These are phyloP conservation scores for Mustela nigripes DNA, from an alignment of 2,113 vertebrate genomes.

Conservation along the genomic window DNA sequence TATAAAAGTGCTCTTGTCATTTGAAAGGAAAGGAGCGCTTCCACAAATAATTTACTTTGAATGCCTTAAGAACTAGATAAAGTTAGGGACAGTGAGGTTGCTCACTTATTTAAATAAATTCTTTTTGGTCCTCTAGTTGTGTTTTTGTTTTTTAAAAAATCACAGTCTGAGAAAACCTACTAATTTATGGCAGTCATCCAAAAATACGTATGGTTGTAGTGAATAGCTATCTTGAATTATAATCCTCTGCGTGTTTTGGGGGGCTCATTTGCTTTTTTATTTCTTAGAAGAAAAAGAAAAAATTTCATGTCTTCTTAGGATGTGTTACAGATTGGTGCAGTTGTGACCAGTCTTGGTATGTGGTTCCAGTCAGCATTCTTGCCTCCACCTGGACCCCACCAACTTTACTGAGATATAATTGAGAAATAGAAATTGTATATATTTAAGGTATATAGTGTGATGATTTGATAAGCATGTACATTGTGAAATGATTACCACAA, in stretches of 20 bases:
- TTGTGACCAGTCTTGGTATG: neutral
- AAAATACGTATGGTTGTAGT: neutral
- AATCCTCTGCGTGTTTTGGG: neutral
- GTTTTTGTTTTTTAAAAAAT: neutral
- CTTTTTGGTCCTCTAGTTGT: neutral
- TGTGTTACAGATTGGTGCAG: neutral
- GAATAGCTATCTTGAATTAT: neutral
- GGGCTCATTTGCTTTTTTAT: slow-evolving; percentile 36
- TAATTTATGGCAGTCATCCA: neutral
- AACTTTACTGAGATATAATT: neutral
- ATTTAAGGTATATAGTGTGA: neutral
- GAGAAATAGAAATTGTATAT: neutral
- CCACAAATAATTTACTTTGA: neutral
- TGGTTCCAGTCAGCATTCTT: neutral
- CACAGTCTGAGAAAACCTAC: neutral
- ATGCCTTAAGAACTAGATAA: slow-evolving; percentile 17
- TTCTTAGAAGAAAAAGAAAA: neutral
- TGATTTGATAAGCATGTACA: neutral
- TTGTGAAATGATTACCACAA: neutral
- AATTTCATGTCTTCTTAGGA: neutral
- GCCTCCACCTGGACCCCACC: neutral
- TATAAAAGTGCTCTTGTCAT: neutral
- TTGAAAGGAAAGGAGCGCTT: neutral
- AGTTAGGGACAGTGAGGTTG: neutral
- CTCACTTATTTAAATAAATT: slow-evolving; percentile 47